A percentile compares a stretch with the other conserved stretches of the same genome.
phyloP scores from a whole-genome alignment of 2,113 vertebrate species.

The Halichoeres trimaculatus region DNA sequence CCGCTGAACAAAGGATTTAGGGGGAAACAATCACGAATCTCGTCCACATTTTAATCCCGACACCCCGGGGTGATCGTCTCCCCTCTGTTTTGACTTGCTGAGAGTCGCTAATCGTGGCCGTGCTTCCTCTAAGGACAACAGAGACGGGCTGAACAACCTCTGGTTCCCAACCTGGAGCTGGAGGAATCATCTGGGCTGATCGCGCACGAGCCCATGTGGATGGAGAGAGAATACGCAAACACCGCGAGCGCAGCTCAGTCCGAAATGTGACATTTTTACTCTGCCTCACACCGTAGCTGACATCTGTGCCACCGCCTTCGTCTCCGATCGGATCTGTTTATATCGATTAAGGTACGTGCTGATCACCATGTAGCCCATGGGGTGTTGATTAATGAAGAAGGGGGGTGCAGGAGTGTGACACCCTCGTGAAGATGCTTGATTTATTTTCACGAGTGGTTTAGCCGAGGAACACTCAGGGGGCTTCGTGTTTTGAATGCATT shows the following conservation, averaged over 20 bases:
- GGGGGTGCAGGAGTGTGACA: not conserved
- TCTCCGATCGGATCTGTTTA: constrained; percentile 67
- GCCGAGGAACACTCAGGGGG: not conserved
- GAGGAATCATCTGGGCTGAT: constrained; percentile 52
- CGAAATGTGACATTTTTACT: constrained; percentile 81
- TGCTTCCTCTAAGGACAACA: constrained; percentile 38
- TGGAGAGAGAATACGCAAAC: constrained; percentile 52
- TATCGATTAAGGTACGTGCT: constrained; percentile 77
- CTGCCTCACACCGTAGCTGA: constrained; percentile 37
- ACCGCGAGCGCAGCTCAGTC: constrained; percentile 33
- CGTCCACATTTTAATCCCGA: constrained; percentile 7
- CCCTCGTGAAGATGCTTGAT: constrained; percentile 20
- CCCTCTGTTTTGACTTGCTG: not conserved
- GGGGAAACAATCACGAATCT: constrained; percentile 43
- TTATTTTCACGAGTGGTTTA: not conserved
- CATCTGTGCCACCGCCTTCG: constrained; percentile 53
- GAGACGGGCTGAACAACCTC: constrained; percentile 47
- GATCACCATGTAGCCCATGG: constrained; percentile 23
- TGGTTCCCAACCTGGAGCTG: constrained; percentile 34
- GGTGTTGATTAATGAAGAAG: constrained; percentile 21
- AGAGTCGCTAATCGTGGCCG: constrained; percentile 8
- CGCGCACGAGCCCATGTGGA: constrained; percentile 61
- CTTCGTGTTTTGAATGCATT: constrained; percentile 20
- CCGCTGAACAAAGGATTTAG: constrained; percentile 75
- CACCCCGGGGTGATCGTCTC: constrained; percentile 6